Percentiles rank a stretch among this genome's conserved stretches.
Conservation (phyloP, 2,113 vertebrate genomes). For the Poecile atricapillus region DNA sequence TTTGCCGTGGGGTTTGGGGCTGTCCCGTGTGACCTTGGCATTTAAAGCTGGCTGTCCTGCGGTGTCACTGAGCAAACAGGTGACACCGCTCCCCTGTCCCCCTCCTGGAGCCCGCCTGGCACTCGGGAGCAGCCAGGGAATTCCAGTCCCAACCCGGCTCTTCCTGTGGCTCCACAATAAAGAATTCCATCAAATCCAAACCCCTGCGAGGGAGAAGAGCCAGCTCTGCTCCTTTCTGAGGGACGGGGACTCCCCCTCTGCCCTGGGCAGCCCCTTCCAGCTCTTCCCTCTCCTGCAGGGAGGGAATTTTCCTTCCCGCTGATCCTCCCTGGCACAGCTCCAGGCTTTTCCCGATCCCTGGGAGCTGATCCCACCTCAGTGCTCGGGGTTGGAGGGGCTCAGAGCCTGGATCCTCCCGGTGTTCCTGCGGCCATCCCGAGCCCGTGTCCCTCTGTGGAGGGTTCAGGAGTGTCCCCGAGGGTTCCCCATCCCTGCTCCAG, state of each 20-base stretch:
- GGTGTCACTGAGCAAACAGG: neutral
- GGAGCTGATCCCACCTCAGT: neutral
- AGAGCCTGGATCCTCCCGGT: neutral
- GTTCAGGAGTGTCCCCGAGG: neutral
- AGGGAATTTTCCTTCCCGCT: fast-evolving
- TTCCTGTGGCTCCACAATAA: fast-evolving
- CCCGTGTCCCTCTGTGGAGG: neutral
- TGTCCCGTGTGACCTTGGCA: neutral
- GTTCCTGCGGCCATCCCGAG: neutral
- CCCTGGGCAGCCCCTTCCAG: neutral
- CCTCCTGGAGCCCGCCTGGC: neutral
- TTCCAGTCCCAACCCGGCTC: neutral
- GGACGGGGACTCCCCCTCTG: fast-evolving
- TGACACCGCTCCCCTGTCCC: neutral
- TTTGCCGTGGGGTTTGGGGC: neutral
- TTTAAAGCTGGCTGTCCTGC: neutral
- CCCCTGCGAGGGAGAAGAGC: neutral
- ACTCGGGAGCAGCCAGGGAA: neutral
- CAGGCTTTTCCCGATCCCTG: neutral
- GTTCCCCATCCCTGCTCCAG: neutral
- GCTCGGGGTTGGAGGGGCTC: neutral
- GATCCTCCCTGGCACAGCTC: neutral
- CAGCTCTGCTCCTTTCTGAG: neutral
- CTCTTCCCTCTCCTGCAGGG: neutral
- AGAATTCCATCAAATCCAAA: fast-evolving